These are phyloP conservation scores for Paramormyrops hopkinsi DNA, from an alignment of 2,797 vertebrate species.

Conservation along the genomic window DNA sequence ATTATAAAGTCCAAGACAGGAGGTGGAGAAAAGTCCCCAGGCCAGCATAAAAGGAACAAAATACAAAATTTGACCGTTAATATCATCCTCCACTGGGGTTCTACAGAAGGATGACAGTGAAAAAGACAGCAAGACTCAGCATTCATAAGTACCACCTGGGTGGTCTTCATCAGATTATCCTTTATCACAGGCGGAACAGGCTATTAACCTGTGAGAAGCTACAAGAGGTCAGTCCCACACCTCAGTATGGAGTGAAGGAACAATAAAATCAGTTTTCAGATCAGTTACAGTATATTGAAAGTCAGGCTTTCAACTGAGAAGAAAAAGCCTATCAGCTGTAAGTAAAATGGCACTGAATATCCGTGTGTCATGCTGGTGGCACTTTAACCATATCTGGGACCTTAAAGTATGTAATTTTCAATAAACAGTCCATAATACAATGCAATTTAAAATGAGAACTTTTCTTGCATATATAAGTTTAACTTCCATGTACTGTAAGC, in stretches of 20 bases:
- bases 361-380: not conserved
- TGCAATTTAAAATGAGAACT: not conserved
- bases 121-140: not conserved
- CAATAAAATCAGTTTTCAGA: not conserved
- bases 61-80: not conserved
- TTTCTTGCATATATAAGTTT: not conserved
- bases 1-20: not conserved
- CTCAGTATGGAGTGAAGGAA: not conserved
- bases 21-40: not conserved
- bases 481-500: not conserved
- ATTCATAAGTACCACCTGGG: not conserved
- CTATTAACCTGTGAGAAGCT: not conserved
- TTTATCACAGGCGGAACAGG: not conserved
- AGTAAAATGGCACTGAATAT: not conserved
- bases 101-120: not conserved
- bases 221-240: not conserved
- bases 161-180: not conserved
- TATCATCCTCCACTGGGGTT: not conserved
- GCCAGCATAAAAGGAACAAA: not conserved
- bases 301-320: not conserved
- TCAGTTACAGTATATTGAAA: not conserved
- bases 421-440: not conserved
- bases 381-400: not conserved
- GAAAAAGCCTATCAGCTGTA: not conserved
- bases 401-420: not conserved